Conservation (phyloP, 2,797 vertebrate species). For the Hippocampus kuda region DNA sequence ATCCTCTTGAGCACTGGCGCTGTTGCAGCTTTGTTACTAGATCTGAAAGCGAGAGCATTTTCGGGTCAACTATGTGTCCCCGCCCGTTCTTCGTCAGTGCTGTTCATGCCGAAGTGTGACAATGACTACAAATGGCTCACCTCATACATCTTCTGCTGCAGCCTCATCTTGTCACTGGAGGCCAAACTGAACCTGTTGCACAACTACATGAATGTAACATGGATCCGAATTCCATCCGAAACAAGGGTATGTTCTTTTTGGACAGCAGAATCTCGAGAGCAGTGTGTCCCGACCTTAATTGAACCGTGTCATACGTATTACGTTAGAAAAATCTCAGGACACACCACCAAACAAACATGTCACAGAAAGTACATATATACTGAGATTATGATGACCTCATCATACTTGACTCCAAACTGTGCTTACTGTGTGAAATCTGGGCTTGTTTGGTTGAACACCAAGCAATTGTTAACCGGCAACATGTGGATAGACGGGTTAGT, state of each 20-base stretch:
- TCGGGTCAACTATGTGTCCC: neutral
- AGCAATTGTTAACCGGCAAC: too few species aligned
- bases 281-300: constrained; percentile 20
- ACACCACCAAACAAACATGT: too few species aligned
- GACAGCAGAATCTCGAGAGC: neutral
- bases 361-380: too few species aligned
- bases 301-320: too few species aligned
- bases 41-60: neutral
- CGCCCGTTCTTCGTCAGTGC: neutral
- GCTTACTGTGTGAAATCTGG: too few species aligned
- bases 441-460: too few species aligned
- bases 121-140: constrained; percentile 9
- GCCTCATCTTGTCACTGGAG: constrained; percentile 96
- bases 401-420: too few species aligned
- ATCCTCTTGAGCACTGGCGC: neutral
- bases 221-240: constrained; percentile 98
- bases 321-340: too few species aligned
- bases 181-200: constrained; percentile 97
- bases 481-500: too few species aligned
- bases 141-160: constrained; percentile 43
- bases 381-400: too few species aligned
- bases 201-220: constrained; percentile 99
- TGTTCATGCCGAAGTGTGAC: neutral
- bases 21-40: neutral
- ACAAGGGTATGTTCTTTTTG: constrained; percentile 75